These are phyloP conservation scores for Tenthredo scrophulariae DNA, from an alignment of 2,888 invertebrate genomes.

Conservation along the genomic window DNA sequence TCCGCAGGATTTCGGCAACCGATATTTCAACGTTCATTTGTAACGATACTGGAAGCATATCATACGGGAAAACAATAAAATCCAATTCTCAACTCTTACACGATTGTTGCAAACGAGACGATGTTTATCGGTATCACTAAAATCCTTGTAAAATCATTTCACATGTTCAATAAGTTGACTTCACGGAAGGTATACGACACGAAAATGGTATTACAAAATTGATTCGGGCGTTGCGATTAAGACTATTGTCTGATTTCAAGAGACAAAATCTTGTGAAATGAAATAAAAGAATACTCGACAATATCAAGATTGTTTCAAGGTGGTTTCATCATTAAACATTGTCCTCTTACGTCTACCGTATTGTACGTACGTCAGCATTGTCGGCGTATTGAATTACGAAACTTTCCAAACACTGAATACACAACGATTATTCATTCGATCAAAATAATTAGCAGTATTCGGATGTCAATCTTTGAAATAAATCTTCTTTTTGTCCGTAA, in stretches of 20 bases:
- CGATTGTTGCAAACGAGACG: neutral
- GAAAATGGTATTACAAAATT: neutral
- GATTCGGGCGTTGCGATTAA: neutral
- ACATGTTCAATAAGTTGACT: too few species aligned
- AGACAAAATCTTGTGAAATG: neutral
- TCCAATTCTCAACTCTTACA: neutral
- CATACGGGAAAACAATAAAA: too few species aligned
- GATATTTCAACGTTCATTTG: neutral
- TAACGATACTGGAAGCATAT: neutral
- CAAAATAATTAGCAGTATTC: neutral
- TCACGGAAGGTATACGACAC: neutral
- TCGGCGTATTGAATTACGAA: neutral
- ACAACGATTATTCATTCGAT: neutral
- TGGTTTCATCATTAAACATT: neutral
- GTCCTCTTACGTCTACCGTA: neutral
- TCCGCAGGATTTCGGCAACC: neutral
- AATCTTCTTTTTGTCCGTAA: slow-evolving; percentile 17
- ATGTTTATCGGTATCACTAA: too few species aligned
- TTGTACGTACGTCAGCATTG: neutral
- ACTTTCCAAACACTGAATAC: neutral
- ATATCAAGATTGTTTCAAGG: neutral
- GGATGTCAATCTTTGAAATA: neutral
- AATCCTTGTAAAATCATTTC: neutral
- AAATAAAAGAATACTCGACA: neutral
- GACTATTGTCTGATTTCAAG: neutral